Percentiles rank a stretch among this genome's conserved stretches.
Evolutionary conservation across 1,140 invertebrate species (phyloP).

Genomic region (Pinna nobilis): DNA sequence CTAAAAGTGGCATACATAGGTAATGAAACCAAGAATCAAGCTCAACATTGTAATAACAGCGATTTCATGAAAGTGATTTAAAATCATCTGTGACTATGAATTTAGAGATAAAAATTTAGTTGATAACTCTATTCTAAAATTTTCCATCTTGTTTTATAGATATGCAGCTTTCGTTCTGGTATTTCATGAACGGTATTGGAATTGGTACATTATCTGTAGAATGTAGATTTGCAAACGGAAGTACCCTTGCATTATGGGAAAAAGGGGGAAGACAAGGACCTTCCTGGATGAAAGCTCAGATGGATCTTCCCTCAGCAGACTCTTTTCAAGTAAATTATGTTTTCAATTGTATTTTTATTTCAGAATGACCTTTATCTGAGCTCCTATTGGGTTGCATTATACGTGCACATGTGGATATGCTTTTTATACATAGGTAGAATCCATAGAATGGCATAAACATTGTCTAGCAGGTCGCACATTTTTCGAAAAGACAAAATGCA

Average conservation of each 20-base stretch:
- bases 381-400: not conserved
- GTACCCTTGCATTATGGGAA: constrained; percentile 1
- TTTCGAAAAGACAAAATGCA: too few relatives aligned
- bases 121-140: too few relatives aligned
- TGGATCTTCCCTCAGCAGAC: not conserved
- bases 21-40: too few relatives aligned
- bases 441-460: not conserved
- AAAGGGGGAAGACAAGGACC: constrained; percentile 23
- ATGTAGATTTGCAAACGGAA: not conserved
- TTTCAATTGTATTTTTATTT: not conserved
- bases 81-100: too few relatives aligned
- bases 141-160: not conserved
- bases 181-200: constrained; percentile 41
- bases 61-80: too few relatives aligned
- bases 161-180: constrained; percentile 30
- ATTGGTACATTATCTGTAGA: constrained; percentile 25
- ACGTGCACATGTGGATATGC: not conserved
- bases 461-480: not conserved
- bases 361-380: not conserved
- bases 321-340: not conserved
- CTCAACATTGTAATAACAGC: too few relatives aligned
- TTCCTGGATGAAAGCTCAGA: constrained; percentile 12
- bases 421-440: not conserved
- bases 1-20: too few relatives aligned
- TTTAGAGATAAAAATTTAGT: too few relatives aligned